phyloP scores from a whole-genome alignment of 1,140 invertebrate species.

The Aphaenogaster floridana region DNA sequence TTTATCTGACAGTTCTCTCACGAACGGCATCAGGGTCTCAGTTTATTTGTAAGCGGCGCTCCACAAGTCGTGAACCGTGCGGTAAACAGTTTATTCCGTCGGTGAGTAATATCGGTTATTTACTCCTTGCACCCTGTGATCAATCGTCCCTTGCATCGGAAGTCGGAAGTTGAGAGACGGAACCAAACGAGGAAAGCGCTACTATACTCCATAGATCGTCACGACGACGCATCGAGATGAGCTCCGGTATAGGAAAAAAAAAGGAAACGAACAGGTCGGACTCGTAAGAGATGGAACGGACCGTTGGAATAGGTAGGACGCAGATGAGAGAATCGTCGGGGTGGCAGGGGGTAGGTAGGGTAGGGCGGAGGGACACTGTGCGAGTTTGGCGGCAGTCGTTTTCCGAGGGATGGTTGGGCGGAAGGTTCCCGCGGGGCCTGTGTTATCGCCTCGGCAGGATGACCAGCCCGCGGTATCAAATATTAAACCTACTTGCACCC shows the following conservation, averaged over 20 bases:
- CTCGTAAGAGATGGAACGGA: constrained; percentile 58
- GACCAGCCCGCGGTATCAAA: constrained; percentile 87
- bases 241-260: neutral
- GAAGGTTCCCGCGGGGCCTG: constrained; percentile 86
- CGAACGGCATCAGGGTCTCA: neutral
- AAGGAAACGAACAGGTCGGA: constrained; percentile 6
- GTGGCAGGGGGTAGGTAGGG: neutral
- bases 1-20: neutral
- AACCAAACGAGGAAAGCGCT: constrained; percentile 3
- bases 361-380: constrained; percentile 61
- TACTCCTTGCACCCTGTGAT: neutral
- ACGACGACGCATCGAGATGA: constrained; percentile 13
- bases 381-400: constrained; percentile 78
- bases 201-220: neutral
- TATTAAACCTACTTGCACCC: constrained; percentile 86
- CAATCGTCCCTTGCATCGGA: constrained; percentile 18
- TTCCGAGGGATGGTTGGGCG: constrained; percentile 83
- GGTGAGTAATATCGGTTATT: constrained; percentile 28
- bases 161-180: constrained; percentile 19
- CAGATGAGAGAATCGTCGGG: constrained; percentile 46
- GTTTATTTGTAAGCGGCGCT: constrained; percentile 2
- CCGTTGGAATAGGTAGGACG: constrained; percentile 59
- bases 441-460: constrained; percentile 87
- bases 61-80: neutral
- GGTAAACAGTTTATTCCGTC: constrained; percentile 22